phyloP scores from a whole-genome alignment of 2,888 invertebrate species.

The Pasiphila rectangulata region DNA sequence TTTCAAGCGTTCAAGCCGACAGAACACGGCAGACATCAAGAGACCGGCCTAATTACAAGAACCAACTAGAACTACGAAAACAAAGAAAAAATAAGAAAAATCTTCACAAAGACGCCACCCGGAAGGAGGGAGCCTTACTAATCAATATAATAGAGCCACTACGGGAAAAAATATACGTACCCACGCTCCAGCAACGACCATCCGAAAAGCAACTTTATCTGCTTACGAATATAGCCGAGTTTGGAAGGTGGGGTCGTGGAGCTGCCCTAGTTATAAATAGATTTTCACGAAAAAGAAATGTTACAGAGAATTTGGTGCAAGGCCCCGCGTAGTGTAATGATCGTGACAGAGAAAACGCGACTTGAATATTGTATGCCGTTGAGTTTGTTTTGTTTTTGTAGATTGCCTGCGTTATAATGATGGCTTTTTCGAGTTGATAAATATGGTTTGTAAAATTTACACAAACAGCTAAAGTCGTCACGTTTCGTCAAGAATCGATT shows the following conservation, averaged over 20 bases:
- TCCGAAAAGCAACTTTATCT: constrained; percentile 40
- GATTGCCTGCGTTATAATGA: constrained; percentile 7
- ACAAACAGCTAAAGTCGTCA: no score
- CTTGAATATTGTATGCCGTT: constrained; percentile 31
- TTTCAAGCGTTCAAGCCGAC: constrained; percentile 13
- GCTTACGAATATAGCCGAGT: constrained; percentile 38
- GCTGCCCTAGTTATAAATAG: constrained; percentile 81
- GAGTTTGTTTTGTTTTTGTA: constrained; percentile 15
- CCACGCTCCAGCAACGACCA: constrained; percentile 39
- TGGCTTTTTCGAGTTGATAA: no score
- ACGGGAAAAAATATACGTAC: constrained; percentile 74
- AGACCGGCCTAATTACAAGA: constrained; percentile 32
- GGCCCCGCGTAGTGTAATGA: constrained; percentile 61
- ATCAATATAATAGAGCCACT: constrained; percentile 81
- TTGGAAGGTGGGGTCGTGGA: constrained; percentile 46
- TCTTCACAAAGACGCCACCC: constrained; percentile 67
- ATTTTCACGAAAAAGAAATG: constrained; percentile 82
- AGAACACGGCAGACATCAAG: constrained; percentile 16
- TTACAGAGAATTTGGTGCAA: constrained; percentile 80
- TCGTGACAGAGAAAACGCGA: constrained; percentile 40
- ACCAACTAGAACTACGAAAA: constrained; percentile 53
- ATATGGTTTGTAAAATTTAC: no score
- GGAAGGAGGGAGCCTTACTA: constrained; percentile 73
- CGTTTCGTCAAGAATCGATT: no score
- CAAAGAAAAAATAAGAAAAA: constrained; percentile 68